phyloP scores from a whole-genome alignment of 2,888 invertebrate species.

The Drosophila atripex region DNA sequence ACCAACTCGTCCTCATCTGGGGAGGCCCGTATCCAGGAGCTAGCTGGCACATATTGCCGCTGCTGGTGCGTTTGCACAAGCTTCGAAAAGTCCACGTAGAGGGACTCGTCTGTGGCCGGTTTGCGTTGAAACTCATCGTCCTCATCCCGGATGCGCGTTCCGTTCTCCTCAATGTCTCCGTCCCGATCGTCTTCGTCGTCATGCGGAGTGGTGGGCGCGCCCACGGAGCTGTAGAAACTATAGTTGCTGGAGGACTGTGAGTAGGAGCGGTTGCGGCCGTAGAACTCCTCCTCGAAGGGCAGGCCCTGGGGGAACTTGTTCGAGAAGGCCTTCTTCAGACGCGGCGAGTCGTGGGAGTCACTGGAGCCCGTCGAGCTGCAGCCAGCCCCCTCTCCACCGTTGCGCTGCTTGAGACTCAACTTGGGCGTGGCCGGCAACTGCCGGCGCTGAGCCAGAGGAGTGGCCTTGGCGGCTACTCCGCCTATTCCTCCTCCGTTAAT shows the following conservation, averaged over 20 bases:
- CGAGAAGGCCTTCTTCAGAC: conserved; percentile 82
- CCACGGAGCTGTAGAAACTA: conserved; percentile 82
- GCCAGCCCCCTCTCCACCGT: conserved; percentile 58
- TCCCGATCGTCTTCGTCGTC: conserved; percentile 55
- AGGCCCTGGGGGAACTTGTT: conserved; percentile 83
- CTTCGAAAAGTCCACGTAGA: conserved; percentile 84
- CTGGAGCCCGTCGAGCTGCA: conserved; percentile 76
- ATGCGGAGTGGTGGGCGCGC: conserved; percentile 65
- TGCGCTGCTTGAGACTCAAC: conserved; percentile 50
- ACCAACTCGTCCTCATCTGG: conserved; percentile 55
- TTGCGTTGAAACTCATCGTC: conserved; percentile 83
- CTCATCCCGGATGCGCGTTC: conserved; percentile 30
- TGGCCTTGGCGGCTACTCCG: conserved; percentile 37
- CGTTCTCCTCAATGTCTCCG: conserved; percentile 56
- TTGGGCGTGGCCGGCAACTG: conserved; percentile 71
- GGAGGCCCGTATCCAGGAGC: conserved; percentile 72
- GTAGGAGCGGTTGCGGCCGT: conserved; percentile 81
- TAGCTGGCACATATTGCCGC: conserved; percentile 70
- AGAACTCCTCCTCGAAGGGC: conserved; percentile 84
- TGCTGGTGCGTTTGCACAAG: conserved; percentile 74
- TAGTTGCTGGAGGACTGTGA: conserved; percentile 84
- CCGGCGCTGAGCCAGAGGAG: conserved; percentile 57
- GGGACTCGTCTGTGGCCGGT: conserved; percentile 83
- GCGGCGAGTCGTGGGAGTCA: conserved; percentile 82
- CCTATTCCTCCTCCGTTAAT: conserved; percentile 41